Evolutionary conservation across 1,140 invertebrate species (phyloP).

Genomic region (Meloidogyne floridensis): DNA sequence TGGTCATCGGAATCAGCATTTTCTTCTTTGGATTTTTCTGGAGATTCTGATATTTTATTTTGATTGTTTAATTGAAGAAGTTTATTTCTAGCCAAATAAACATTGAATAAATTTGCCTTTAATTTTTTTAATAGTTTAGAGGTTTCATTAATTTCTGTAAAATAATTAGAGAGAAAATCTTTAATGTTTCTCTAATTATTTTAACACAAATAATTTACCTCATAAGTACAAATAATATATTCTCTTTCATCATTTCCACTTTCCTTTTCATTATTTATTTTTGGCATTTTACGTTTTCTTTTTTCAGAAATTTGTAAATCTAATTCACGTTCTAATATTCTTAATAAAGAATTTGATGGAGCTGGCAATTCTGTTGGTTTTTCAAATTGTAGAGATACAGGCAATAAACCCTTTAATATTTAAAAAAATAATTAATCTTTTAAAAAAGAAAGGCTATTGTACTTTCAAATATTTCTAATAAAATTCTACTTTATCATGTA

Average conservation of each 20-base stretch:
- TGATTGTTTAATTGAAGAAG: conserved; percentile 21
- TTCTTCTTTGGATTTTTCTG: not conserved
- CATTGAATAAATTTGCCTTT: conserved; percentile 32
- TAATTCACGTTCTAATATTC: conserved; percentile 37
- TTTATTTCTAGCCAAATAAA: conserved; percentile 30
- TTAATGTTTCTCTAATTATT: no score
- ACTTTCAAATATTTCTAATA: no score
- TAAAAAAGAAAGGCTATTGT: no score
- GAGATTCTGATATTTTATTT: not conserved
- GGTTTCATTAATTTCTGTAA: not conserved
- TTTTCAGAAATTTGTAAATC: conserved; percentile 44
- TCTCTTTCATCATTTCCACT: conserved; percentile 15
- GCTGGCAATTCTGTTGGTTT: conserved; percentile 16
- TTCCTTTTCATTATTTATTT: conserved; percentile 4
- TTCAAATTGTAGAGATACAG: conserved; percentile 49
- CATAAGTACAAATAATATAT: conserved; percentile 27
- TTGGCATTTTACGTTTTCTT: conserved; percentile 20
- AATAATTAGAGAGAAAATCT: no score
- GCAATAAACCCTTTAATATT: conserved; percentile 43
- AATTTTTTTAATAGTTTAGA: not conserved
- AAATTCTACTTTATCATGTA: no score
- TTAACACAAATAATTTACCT: not conserved
- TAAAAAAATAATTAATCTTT: not conserved
- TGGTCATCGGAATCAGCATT: not conserved
- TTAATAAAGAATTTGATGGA: not conserved